These are phyloP conservation scores for Parauchenoglanis punctatus DNA, from an alignment of 2,797 vertebrate species.

Conservation along the genomic window DNA sequence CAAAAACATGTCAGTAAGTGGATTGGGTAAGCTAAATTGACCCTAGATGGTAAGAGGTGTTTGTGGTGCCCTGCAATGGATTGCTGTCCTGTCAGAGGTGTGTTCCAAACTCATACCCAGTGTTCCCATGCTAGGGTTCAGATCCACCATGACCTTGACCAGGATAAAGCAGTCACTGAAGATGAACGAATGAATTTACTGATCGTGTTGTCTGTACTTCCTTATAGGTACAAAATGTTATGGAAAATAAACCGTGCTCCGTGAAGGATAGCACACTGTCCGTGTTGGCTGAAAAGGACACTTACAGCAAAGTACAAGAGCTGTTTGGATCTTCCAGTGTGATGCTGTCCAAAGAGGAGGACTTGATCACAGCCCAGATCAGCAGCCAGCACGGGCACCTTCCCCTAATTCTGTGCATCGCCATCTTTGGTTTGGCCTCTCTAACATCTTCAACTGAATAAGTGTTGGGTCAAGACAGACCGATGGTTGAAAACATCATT, in stretches of 20 bases:
- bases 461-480: background rate
- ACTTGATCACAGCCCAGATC: conserved; percentile 69
- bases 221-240: conserved; percentile 76
- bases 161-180: background rate
- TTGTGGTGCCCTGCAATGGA: background rate
- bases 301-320: conserved; percentile 67
- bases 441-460: conserved; percentile 51
- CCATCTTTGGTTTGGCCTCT: conserved; percentile 75
- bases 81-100: background rate
- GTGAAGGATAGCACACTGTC: conserved; percentile 65
- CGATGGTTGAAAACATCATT: background rate
- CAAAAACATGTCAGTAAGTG: background rate
- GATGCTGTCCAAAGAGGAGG: conserved; percentile 72
- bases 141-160: background rate
- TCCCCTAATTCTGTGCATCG: conserved; percentile 81
- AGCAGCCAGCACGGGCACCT: conserved; percentile 59
- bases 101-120: background rate
- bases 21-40: background rate
- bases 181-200: background rate
- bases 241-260: conserved; percentile 63
- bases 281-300: conserved; percentile 66
- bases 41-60: background rate
- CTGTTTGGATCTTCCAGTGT: conserved; percentile 78
- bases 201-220: conserved; percentile 19
- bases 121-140: background rate